Evolutionary conservation across 1,140 invertebrate species (phyloP).

Genomic region (Hyles vespertilio): DNA sequence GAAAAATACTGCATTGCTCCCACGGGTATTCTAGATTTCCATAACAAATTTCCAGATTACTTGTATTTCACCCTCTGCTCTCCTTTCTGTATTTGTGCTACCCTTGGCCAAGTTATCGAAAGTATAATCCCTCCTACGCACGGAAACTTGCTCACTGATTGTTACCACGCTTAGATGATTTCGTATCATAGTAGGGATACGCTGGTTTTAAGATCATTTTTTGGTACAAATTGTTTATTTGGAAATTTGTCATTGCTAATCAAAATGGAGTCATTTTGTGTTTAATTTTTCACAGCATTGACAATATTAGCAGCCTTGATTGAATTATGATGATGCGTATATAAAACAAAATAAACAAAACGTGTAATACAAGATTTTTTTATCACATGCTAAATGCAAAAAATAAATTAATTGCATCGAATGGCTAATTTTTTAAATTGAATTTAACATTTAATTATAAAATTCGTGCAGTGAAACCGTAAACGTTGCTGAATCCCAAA

Average conservation of each 20-base stretch:
- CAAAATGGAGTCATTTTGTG: too few species aligned
- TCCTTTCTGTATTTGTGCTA: slow-evolving; percentile 62
- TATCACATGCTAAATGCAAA: too few species aligned
- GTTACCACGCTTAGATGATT: slow-evolving; percentile 48
- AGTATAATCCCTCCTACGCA: slow-evolving; percentile 69
- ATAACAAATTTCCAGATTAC: slow-evolving; percentile 70
- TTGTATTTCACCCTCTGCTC: slow-evolving; percentile 36
- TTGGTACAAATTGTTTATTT: too few species aligned
- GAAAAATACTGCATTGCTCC: slow-evolving; percentile 38
- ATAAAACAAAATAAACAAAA: too few species aligned
- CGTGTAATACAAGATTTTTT: too few species aligned
- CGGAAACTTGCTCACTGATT: slow-evolving; percentile 65
- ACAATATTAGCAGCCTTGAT: too few species aligned
- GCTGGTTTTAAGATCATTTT: too few species aligned
- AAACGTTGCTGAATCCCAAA: not conserved
- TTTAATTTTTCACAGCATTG: too few species aligned
- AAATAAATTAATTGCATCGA: too few species aligned
- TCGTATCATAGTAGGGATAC: slow-evolving; percentile 14
- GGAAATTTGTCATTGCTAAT: too few species aligned
- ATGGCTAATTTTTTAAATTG: not conserved
- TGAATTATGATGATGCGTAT: too few species aligned
- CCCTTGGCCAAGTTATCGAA: slow-evolving; percentile 68
- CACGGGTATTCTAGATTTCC: slow-evolving; percentile 54
- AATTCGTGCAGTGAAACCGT: not conserved
- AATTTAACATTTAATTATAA: not conserved